Percentiles rank a stretch among this genome's conserved stretches.
These are phyloP conservation scores for Tetrao urogallus DNA, from an alignment of 2,113 vertebrate species.

Conservation along the genomic window DNA sequence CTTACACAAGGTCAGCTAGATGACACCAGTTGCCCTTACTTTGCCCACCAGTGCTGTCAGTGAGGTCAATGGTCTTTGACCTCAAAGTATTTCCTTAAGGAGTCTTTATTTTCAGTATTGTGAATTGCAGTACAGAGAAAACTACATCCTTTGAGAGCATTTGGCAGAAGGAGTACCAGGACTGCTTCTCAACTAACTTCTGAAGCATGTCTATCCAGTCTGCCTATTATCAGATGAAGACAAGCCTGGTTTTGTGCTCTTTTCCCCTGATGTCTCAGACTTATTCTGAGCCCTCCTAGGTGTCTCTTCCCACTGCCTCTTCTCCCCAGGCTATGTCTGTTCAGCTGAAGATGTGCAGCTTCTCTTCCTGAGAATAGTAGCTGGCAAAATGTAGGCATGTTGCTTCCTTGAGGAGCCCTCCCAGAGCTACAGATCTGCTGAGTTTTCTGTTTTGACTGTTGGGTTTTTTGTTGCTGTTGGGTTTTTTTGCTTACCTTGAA, in stretches of 20 bases:
- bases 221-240: not conserved
- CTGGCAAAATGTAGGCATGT: rapidly evolving
- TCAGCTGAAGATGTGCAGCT: rapidly evolving
- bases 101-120: not conserved
- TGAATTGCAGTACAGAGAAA: not conserved
- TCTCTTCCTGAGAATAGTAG: not conserved
- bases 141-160: not conserved
- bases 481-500: not conserved
- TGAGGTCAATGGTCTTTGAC: not conserved
- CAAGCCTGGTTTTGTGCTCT: not conserved
- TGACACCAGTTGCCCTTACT: not conserved
- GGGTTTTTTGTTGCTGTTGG: not conserved
- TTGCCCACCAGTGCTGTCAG: not conserved
- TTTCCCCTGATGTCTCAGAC: not conserved
- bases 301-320: not conserved
- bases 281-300: not conserved
- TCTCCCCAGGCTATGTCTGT: not conserved
- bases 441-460: not conserved
- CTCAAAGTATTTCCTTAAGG: not conserved
- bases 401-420: not conserved
- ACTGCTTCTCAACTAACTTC: not conserved
- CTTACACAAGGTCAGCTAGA: not conserved
- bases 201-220: rapidly evolving
- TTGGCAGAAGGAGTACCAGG: not conserved
- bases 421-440: not conserved